These are phyloP conservation scores for Grammomys dolichurus DNA, from an alignment of 2,113 vertebrate genomes.

Conservation along the genomic window DNA sequence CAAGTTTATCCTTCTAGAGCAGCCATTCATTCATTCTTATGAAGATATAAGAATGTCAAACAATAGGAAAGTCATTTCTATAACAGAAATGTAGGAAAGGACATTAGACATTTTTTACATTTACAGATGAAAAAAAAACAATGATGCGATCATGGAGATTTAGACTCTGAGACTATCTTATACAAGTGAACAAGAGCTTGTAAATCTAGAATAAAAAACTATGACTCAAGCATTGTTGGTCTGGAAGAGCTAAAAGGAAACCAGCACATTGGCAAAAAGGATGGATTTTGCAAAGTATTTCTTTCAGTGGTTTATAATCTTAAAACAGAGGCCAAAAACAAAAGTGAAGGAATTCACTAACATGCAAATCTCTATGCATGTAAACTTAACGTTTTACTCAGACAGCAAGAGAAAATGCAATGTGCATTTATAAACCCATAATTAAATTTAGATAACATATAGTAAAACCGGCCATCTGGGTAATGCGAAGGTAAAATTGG, in stretches of 20 bases:
- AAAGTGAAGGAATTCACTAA: conserved; percentile 73
- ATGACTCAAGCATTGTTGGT: conserved; percentile 43
- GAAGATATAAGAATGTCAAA: conserved; percentile 22
- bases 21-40: neutral
- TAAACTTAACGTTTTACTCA: conserved; percentile 65
- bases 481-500: conserved; percentile 41
- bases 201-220: conserved; percentile 54
- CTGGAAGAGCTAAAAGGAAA: conserved; percentile 35
- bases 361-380: conserved; percentile 8
- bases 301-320: conserved; percentile 62
- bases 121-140: conserved; percentile 5
- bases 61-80: conserved; percentile 33
- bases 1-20: conserved; percentile 4
- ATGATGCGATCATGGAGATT: neutral
- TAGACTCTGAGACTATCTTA: neutral
- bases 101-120: neutral
- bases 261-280: neutral
- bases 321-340: conserved; percentile 49
- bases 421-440: conserved; percentile 59
- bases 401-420: conserved; percentile 66
- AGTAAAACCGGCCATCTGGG: conserved; percentile 59
- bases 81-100: neutral
- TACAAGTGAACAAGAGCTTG: conserved; percentile 16
- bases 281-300: conserved; percentile 66
- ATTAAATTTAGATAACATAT: conserved; percentile 52